Evolutionary conservation across 2,113 vertebrate species (phyloP).

Genomic region (Melanerpes aurifrons): DNA sequence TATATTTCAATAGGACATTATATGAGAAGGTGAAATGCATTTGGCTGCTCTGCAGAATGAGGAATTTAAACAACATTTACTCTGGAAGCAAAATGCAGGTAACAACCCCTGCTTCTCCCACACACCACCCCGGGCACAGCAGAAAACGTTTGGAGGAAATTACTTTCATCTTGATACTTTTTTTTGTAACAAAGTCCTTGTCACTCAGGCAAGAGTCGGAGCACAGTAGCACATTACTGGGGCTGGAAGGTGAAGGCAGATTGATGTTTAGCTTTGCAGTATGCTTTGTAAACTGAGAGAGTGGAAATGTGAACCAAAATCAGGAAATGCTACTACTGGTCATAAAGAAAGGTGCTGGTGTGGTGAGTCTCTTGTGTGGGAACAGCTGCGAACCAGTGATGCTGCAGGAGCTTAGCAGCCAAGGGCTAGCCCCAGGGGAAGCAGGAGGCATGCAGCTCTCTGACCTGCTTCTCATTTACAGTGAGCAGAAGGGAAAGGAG

Average conservation of each 20-base stretch:
- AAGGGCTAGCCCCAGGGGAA: not conserved
- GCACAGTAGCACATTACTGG: not conserved
- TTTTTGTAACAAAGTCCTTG: not conserved
- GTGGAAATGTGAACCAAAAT: not conserved
- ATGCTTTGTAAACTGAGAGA: not conserved
- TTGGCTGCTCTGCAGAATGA: conserved; percentile 5
- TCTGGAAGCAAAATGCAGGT: not conserved
- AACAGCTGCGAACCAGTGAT: fast-evolving
- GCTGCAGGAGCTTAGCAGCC: not conserved
- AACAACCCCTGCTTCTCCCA: not conserved
- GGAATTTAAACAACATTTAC: conserved; percentile 38
- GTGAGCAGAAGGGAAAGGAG: not conserved
- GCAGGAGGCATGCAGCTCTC: not conserved
- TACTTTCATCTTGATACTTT: conserved; percentile 50
- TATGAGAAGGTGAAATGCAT: not conserved
- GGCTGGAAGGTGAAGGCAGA: not conserved
- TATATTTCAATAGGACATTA: not conserved
- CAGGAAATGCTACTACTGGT: not conserved
- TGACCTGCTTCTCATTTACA: not conserved
- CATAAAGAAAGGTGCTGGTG: not conserved
- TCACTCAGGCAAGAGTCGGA: not conserved
- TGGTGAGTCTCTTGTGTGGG: fast-evolving
- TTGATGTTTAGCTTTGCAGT: not conserved
- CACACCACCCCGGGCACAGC: not conserved
- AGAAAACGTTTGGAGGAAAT: conserved; percentile 50